Evolutionary conservation across 2,888 invertebrate species (phyloP), one percentile per base, ranked within the genome.

Genomic region (Chaetogeoica ovagalla): DNA sequence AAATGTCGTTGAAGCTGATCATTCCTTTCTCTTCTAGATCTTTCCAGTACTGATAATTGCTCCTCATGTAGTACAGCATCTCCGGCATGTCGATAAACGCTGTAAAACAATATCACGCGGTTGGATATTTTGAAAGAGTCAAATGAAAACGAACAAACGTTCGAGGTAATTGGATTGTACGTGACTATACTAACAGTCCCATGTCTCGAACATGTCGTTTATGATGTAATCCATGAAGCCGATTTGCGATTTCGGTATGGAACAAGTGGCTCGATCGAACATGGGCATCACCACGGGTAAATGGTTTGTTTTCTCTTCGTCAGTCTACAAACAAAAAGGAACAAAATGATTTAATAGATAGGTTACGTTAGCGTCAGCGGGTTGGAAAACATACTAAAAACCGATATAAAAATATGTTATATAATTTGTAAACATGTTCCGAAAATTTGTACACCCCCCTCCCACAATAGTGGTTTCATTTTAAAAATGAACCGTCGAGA

Each of bases 151-250:
- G 19, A n/a, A 57, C n/a, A 57, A 21, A 59, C 11, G 59, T 57
- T 52, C 17, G 15, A 30, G 30, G 2, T 30, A n/a, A n/a, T 1
- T 55, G 30, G 1, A 30, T 30, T 30, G 30, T 30, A 30, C 30
- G 30, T 7, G 15, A 8, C 21, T 21, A 71, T 75, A 87, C 89
- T 87, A 85, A 94, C 96, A 93, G 86, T 97, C 93, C 97, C 97
- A 98, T 52, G 96, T 95, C 85, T 97, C 96, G 89, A 98, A 95
- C 95, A 98, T 97, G 85, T 97, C 97, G 84, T 94, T 94, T 85
- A 98, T 96, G 86, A 98, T 98, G 88, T 94, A 97, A 87, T 98
- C 98, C 83, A 97, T 94, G 88, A 98, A 98, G 81, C 97, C 96
- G 85, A 96, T 95, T 89, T 98, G 98, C 82, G 97, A 96, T 88